phyloP scores from a whole-genome alignment of 2,888 invertebrate species.

The Eristalis arbustorum region DNA sequence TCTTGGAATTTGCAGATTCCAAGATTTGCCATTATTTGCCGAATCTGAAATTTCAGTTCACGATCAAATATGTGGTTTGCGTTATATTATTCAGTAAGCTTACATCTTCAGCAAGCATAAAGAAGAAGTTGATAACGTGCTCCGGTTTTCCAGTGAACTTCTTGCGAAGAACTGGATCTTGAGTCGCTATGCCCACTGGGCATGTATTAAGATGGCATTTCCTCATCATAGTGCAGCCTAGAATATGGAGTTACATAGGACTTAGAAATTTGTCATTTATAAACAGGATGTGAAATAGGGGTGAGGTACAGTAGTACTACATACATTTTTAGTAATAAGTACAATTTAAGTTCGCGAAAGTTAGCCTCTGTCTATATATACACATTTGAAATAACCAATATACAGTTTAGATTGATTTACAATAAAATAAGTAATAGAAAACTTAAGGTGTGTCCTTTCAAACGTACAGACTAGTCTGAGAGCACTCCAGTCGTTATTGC shows the following conservation, averaged over 20 bases:
- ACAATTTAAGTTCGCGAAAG: too few species aligned
- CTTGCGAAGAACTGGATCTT: conserved; percentile 95
- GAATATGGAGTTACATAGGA: not conserved
- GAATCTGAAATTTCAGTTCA: conserved; percentile 82
- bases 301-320: not conserved
- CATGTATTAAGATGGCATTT: conserved; percentile 99
- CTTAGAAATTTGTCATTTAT: not conserved
- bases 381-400: too few species aligned
- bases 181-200: conserved; percentile 99
- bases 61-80: not conserved
- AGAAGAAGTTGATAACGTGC: conserved; percentile 97
- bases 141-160: conserved; percentile 99
- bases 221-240: conserved; percentile 99
- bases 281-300: not conserved
- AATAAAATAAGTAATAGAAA: too few species aligned
- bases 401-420: too few species aligned
- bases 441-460: too few species aligned
- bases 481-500: too few species aligned
- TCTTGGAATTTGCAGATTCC: conserved; percentile 95
- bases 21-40: conserved; percentile 93
- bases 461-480: too few species aligned
- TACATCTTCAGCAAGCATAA: conserved; percentile 98
- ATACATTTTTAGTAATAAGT: not conserved
- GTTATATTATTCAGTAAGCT: conserved; percentile 56
- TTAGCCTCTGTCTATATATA: too few species aligned